Base-by-base conservation (phyloP, 2,797 vertebrate species). In the Sebastes alutus region DNA sequence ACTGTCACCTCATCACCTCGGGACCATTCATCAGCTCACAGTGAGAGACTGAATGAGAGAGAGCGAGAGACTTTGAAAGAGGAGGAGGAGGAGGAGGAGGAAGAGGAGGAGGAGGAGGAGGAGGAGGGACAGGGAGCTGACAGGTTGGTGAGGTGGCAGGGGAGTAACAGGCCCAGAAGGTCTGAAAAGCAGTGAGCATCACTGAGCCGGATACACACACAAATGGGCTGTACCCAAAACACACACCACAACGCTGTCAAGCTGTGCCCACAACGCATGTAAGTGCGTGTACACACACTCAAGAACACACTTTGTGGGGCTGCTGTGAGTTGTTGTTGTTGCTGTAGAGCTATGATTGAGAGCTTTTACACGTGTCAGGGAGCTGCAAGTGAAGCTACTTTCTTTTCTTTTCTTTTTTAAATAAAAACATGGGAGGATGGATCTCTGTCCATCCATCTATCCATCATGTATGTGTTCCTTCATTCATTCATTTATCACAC, bases 1-100 rank as follows among this genome's bases (percentile, higher is more conserved):
- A 65, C 83, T 90, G 88, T 88, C 92, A 88, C 81, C 88, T 87
- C 77, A 27, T 87, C 88, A 91, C 82, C 86, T 46, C 66, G 77
- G 79, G 71, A 85, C 75, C 88, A 85, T 89, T 93, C 84, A 90
- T 90, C 86, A 83, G 68, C 61, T 80, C 62, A 7, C 35, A 29
- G 52, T 8, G 72, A 80, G 72, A 82, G 80, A 73, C 32, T 30
- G 64, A 32, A 67, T 54, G 69, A 86, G 67, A 66, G 76, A 54
- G 70, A 67, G 32, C 9, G 2, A 33, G 64, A 73, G 75, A 65
- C n/a, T 25, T 2, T 2, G 64, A 30, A 52, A 27, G 60, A 63
- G 20, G n/a, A 18, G 10, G 13, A 16, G 38, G 25, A 4, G 30
- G 22, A 22, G 58, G 55, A 23, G 58, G 55, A 49, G 30, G 49